Evolutionary conservation across 2,113 vertebrate species (phyloP).

Genomic region (Parotia lawesii): DNA sequence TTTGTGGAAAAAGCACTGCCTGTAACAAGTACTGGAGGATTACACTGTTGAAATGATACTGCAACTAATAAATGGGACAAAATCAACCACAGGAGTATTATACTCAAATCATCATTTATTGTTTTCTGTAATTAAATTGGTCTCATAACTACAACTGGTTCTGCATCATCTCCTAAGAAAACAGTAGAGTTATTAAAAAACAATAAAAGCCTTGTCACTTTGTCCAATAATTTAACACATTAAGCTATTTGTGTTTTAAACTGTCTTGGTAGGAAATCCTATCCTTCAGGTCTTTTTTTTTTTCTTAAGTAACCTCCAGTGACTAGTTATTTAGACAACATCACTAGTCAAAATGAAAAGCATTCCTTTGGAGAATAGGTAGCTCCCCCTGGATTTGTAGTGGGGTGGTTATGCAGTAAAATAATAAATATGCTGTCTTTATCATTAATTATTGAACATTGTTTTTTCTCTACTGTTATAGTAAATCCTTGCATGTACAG

Average conservation of each 20-base stretch:
- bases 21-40: not conserved
- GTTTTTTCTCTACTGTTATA: not conserved
- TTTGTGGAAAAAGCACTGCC: not conserved
- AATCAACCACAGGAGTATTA: not conserved
- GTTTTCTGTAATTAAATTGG: conserved; percentile 62
- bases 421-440: not conserved
- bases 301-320: not conserved
- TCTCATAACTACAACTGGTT: conserved; percentile 44
- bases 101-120: conserved; percentile 24
- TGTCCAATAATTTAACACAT: not conserved
- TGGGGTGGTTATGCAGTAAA: not conserved
- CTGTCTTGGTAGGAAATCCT: not conserved
- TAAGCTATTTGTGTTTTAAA: conserved; percentile 12
- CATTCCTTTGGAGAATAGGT: not conserved
- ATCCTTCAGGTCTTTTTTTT: not conserved
- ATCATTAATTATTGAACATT: not conserved
- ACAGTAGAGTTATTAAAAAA: conserved; percentile 53
- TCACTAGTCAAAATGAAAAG: not conserved
- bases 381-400: not conserved
- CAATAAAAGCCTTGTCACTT: conserved; percentile 4
- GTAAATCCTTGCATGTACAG: not conserved
- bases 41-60: not conserved
- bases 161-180: conserved; percentile 59
- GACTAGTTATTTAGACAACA: not conserved
- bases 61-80: not conserved